These are phyloP conservation scores for Ara ararauna DNA, from an alignment of 2,797 vertebrate species.

Conservation along the genomic window DNA sequence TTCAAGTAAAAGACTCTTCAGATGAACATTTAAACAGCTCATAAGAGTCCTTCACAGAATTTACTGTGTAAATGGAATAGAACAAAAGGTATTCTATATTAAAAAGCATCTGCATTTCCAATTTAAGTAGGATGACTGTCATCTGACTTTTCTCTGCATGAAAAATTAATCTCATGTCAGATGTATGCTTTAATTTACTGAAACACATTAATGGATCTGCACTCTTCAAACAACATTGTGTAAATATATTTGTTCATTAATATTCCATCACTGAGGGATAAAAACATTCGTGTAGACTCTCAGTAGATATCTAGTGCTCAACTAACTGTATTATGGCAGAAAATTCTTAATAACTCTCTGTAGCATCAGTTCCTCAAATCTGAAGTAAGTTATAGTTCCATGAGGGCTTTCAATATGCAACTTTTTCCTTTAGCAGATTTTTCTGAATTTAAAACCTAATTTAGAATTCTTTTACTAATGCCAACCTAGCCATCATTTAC, in stretches of 20 bases:
- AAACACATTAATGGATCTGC: not conserved
- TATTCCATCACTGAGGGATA: slow-evolving; percentile 7
- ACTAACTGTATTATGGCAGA: not conserved
- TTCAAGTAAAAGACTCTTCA: not conserved
- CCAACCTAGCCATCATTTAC: not conserved
- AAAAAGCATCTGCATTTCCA: slow-evolving; percentile 25
- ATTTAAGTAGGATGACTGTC: not conserved
- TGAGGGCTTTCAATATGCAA: not conserved
- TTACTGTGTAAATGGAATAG: not conserved
- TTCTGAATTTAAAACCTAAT: not conserved
- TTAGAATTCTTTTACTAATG: not conserved
- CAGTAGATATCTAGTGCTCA: not conserved
- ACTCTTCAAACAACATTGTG: slow-evolving; percentile 17
- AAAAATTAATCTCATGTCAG: slow-evolving; percentile 38
- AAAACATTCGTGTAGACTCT: slow-evolving; percentile 8
- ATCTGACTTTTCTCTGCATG: slow-evolving; percentile 10
- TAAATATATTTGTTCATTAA: slow-evolving; percentile 53
- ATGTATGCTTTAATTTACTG: slow-evolving; percentile 18
- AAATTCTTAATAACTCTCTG: not conserved
- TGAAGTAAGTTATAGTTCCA: not conserved
- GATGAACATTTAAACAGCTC: slow-evolving; percentile 8
- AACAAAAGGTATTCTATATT: not conserved
- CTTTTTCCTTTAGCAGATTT: not conserved
- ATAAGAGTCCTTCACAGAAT: not conserved
- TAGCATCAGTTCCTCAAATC: not conserved